These are phyloP conservation scores for Pseudolycoriella hygida DNA, from an alignment of 2,888 invertebrate species.

Conservation along the genomic window DNA sequence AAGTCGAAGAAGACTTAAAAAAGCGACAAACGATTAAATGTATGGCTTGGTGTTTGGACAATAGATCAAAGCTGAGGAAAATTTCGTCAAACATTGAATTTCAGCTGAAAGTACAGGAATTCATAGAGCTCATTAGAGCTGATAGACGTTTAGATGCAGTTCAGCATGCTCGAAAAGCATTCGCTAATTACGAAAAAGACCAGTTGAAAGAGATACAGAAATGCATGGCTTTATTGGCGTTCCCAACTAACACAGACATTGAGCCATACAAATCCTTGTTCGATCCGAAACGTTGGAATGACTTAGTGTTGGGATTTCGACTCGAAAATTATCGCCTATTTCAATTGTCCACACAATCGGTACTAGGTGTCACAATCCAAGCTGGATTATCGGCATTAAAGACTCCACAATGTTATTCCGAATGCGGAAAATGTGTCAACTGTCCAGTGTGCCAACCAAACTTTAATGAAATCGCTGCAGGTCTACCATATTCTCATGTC, in stretches of 20 bases:
- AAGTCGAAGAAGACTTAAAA: slow-evolving; percentile 71
- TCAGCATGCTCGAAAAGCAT: slow-evolving; percentile 84
- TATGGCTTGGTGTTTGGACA: slow-evolving; percentile 90
- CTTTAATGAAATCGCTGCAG: slow-evolving; percentile 67
- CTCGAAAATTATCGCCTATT: slow-evolving; percentile 87
- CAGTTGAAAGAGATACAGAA: slow-evolving; percentile 77
- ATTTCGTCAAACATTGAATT: slow-evolving; percentile 92
- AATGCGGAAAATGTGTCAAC: slow-evolving; percentile 54
- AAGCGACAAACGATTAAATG: slow-evolving; percentile 74
- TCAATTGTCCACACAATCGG: slow-evolving; percentile 79
- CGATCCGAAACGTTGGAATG: slow-evolving; percentile 55
- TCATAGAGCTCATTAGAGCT: slow-evolving; percentile 80
- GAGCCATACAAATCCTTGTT: slow-evolving; percentile 54
- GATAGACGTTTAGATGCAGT: slow-evolving; percentile 84
- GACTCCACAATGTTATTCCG: slow-evolving; percentile 72
- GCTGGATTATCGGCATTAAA: slow-evolving; percentile 90
- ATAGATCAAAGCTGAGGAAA: slow-evolving; percentile 85
- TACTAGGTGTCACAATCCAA: slow-evolving; percentile 81
- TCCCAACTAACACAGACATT: slow-evolving; percentile 51
- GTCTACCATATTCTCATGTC: slow-evolving; percentile 88
- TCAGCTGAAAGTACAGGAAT: slow-evolving; percentile 60
- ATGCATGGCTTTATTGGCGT: slow-evolving; percentile 90
- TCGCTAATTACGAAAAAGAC: slow-evolving; percentile 71
- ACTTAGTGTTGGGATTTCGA: slow-evolving; percentile 76
- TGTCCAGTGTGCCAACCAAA: slow-evolving; percentile 88